Base-by-base conservation (phyloP, 2,113 vertebrate species). In the Equus quagga region DNA sequence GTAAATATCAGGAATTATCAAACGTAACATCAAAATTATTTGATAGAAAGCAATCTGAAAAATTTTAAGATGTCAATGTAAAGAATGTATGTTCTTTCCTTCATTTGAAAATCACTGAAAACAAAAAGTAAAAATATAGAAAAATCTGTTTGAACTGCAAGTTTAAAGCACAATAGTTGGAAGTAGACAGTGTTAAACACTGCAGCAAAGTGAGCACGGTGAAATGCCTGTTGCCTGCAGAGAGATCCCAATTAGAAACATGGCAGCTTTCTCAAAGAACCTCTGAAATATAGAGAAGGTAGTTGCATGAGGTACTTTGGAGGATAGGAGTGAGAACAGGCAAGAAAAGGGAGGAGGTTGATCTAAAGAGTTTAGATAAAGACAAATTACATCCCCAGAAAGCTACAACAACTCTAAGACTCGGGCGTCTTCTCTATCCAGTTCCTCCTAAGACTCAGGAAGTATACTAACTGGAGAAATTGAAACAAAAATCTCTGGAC, bases 321-420 rank as follows among this genome's bases (percentile, higher is more conserved):
- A 75, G 1, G n/a, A 46, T 4, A 84, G 1, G 3, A 3, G 1
- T 87, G 31, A 65, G 33, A 72, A 81, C 0, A 5, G 1, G 41
- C 10, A 70, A 18, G 80, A 28, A 31, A 73, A 84, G 1, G 11
- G 1, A 60, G 5, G 9, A 60, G 3, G 3, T 7, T 75, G 60
- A 65, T 79, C 7, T 72, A 93, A 81, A 83, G 24, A 31, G 12
- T 73, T 4, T 11, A 24, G 33, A 49, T 8, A 89, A 64, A 51
- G 23, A 81, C 9, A 41, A 54, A 4, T 11, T 26, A 13, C 23
- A 49, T 4, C 6, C 3, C 5, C 28, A 72, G 26, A 84, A 92
- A 78, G 5, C 31, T 49, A 36, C 1, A 89, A 8, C 15, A n/a
- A 11, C 36, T 49, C 4, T 51, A 28, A 94, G n/a, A 51, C 4